Conservation (phyloP, 2,888 invertebrate species). For the Brachypterus glaber region DNA sequence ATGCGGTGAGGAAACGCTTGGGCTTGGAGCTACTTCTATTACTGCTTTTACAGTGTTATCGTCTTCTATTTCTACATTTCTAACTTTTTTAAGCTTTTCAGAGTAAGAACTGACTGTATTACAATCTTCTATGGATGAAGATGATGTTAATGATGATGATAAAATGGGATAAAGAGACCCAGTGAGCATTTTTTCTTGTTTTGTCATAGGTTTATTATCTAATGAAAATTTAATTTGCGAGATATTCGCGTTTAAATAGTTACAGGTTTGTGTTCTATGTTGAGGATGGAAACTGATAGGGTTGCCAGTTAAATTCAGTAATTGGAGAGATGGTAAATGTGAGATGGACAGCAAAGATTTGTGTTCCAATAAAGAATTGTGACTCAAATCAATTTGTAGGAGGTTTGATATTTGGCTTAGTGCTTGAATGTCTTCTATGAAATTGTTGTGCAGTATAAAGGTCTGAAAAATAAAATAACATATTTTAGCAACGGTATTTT, state of each 20-base stretch:
- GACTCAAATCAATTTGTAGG: conserved; percentile 51
- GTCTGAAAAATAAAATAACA: conserved; percentile 43
- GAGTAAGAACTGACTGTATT: conserved; percentile 14
- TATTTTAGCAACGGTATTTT: too few species aligned
- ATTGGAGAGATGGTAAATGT: conserved; percentile 45
- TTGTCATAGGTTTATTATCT: conserved; percentile 45
- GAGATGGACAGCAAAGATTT: conserved; percentile 46
- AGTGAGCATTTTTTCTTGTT: conserved; percentile 44
- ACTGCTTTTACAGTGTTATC: conserved; percentile 36
- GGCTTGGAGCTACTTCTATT: conserved; percentile 21
- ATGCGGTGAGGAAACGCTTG: conserved; percentile 35
- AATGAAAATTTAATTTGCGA: conserved; percentile 45
- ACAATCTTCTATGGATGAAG: conserved; percentile 20
- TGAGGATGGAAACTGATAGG: conserved; percentile 53
- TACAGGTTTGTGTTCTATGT: conserved; percentile 47
- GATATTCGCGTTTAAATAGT: conserved; percentile 48
- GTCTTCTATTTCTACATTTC: conserved; percentile 40
- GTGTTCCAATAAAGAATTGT: conserved; percentile 55
- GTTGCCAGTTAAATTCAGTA: conserved; percentile 51
- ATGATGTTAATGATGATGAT: conserved; percentile 14
- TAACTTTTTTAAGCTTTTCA: conserved; percentile 34
- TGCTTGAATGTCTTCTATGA: conserved; percentile 50
- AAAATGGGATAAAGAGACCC: conserved; percentile 37
- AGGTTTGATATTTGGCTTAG: conserved; percentile 47
- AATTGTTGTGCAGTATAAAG: conserved; percentile 54